Conservation (phyloP, 2,797 vertebrate species). For the Morus bassanus region DNA sequence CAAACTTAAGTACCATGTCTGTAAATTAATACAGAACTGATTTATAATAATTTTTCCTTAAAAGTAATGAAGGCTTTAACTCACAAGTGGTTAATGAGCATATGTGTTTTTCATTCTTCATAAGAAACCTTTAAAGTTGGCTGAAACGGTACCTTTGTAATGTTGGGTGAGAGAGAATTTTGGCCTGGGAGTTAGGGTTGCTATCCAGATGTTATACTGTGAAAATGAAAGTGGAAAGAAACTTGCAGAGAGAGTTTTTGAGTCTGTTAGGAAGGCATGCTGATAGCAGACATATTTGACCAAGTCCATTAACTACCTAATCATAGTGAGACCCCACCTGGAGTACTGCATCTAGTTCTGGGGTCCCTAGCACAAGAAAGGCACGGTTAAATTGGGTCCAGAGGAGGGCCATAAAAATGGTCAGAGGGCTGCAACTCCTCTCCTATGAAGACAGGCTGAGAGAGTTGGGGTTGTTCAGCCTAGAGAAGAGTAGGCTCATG, state of each 20-base stretch:
- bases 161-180: not conserved
- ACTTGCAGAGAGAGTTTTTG: not conserved
- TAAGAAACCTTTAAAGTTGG: not conserved
- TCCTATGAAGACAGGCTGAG: not conserved
- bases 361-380: not conserved
- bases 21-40: not conserved
- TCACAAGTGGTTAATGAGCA: not conserved
- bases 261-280: not conserved
- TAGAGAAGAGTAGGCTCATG: not conserved
- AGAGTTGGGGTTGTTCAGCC: no score
- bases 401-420: not conserved
- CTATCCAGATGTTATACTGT: not conserved
- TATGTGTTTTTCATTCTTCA: not conserved
- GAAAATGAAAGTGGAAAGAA: not conserved
- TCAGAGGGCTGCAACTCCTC: not conserved
- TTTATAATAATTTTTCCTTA: not conserved
- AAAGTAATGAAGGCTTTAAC: not conserved
- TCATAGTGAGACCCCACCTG: not conserved
- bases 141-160: not conserved
- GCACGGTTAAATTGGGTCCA: not conserved
- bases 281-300: not conserved
- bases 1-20: not conserved
- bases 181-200: not conserved
- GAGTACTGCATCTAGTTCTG: not conserved
- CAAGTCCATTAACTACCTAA: not conserved